Evolutionary conservation across 2,113 vertebrate genomes (phyloP), one percentile per base, ranked within the genome.

Genomic region (Alligator mississippiensis): DNA sequence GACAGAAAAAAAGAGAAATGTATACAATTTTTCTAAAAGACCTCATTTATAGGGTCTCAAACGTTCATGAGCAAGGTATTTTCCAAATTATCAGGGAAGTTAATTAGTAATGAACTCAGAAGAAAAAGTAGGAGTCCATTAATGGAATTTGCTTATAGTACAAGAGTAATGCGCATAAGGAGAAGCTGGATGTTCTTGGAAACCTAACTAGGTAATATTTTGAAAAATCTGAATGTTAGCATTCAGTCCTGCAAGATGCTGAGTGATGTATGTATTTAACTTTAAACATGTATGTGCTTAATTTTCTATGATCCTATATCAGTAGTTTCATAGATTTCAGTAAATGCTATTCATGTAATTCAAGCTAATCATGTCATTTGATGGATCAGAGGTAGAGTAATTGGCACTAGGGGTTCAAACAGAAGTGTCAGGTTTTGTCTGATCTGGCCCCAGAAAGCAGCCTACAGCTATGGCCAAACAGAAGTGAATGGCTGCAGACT

Each of bases 301-400:
- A 6, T 22, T 34, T 59, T 63, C 27, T 54, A 7, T 19, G 30
- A 22, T 68, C 38, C 7, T 19, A 88, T 5, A 2, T 68, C 59
- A 75, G 63, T 76, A 62, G 19, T 84, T 83, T 74, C 1, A 6
- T 19, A 4, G 0, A 70, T 89, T 90, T 34, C 9, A 81, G 24
- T 11, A 78, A 38, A 18, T 68, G 27, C 1, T 54, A 1, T 62
- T 77, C 0, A 18, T 14, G 1, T 60, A 60, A 47, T 60, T 21
- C 15, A 21, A 60, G 59, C 59, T 15, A 60, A 60, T 60, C 12
- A 5, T 21, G 59, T 60, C 59, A 60, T 21, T 15, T n/a, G 25
- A 28, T 28, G 60, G 60, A 61, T 14, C 60, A 61, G 8, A 22
- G 60, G 21, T 61, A 47, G 47, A 47, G 47, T 47, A 47, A 47